Conservation (phyloP, 2,113 vertebrate genomes). For the Ictalurus furcatus region DNA sequence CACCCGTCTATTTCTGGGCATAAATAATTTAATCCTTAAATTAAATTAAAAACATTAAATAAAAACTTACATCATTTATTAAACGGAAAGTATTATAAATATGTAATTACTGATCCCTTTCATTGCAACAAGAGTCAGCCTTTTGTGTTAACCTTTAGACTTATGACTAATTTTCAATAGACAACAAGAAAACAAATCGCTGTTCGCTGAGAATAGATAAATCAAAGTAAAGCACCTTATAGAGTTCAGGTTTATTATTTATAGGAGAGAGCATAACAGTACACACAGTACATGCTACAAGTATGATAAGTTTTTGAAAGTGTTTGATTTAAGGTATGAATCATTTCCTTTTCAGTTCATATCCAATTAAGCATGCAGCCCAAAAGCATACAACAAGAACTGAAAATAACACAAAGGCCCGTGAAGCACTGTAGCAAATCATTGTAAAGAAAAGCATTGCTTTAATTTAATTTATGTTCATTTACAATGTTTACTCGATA, state of each 20-base stretch:
- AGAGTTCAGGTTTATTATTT: background rate
- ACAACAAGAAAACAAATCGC: background rate
- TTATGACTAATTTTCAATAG: background rate
- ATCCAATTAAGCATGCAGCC: background rate
- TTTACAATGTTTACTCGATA: background rate
- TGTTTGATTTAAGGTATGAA: background rate
- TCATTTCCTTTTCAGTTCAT: background rate
- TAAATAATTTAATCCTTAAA: too few relatives aligned
- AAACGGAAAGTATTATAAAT: background rate
- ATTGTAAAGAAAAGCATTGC: background rate
- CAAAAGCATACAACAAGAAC: background rate
- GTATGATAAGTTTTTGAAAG: background rate
- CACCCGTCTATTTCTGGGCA: background rate
- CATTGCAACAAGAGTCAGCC: background rate
- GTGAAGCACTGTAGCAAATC: background rate
- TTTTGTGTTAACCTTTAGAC: background rate
- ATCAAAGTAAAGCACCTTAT: background rate
- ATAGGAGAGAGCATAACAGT: background rate
- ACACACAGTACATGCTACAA: background rate
- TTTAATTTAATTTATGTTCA: background rate
- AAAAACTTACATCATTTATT: background rate
- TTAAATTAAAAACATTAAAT: too few relatives aligned
- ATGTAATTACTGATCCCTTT: background rate
- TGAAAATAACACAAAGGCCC: background rate
- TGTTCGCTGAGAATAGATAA: background rate